These are phyloP conservation scores for Carassius carassius DNA, from an alignment of 2,113 vertebrate species.

Conservation along the genomic window DNA sequence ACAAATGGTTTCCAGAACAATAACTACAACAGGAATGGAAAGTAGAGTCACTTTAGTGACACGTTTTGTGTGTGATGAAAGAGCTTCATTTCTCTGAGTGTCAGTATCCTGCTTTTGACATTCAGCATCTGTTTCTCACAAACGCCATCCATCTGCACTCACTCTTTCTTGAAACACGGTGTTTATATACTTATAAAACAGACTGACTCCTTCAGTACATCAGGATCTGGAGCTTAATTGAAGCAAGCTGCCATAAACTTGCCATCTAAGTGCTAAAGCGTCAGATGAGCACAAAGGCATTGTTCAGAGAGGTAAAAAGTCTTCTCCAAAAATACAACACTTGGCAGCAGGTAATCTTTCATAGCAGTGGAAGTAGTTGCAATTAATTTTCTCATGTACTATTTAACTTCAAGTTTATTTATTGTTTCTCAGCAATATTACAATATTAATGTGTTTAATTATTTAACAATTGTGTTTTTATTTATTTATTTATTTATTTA, in stretches of 20 bases:
- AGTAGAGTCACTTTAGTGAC: slow-evolving; percentile 50
- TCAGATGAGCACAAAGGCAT: not conserved
- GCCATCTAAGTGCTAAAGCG: slow-evolving; percentile 26
- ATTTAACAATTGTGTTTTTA: too few relatives aligned
- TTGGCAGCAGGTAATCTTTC: not conserved
- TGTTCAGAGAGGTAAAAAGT: slow-evolving; percentile 11
- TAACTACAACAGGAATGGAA: slow-evolving; percentile 65
- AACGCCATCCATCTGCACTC: slow-evolving; percentile 64
- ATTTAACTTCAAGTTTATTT: not conserved
- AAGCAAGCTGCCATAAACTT: slow-evolving; percentile 48
- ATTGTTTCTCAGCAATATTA: not conserved
- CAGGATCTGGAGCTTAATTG: slow-evolving; percentile 54
- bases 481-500: not conserved
- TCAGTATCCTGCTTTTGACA: slow-evolving; percentile 74
- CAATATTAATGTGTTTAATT: too few relatives aligned
- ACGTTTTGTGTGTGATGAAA: slow-evolving; percentile 14
- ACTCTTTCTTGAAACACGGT: slow-evolving; percentile 39
- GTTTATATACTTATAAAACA: slow-evolving; percentile 58
- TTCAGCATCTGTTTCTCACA: slow-evolving; percentile 69
- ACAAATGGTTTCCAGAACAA: slow-evolving; percentile 69
- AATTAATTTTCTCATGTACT: not conserved
- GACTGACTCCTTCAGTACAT: slow-evolving; percentile 49
- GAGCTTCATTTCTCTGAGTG: slow-evolving; percentile 66
- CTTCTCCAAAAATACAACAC: slow-evolving; percentile 18
- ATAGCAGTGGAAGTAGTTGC: not conserved